These are phyloP conservation scores for Plumapathes pennacea DNA, from an alignment of 92 coral and sea anemone genomes.

Conservation along the genomic window DNA sequence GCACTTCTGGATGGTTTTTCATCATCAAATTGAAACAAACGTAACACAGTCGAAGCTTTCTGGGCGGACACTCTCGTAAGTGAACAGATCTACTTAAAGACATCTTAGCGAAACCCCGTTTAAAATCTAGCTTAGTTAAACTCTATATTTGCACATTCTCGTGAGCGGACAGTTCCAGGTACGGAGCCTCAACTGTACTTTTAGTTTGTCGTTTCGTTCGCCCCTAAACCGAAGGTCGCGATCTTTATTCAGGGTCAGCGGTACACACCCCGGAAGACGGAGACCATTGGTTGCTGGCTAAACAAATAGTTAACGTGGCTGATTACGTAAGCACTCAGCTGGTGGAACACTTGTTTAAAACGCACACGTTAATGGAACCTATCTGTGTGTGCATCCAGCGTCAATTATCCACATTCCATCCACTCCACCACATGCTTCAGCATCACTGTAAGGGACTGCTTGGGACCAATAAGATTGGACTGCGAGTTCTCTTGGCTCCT, in stretches of 20 bases:
- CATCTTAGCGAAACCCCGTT: too few relatives aligned
- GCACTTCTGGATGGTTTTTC: too few relatives aligned
- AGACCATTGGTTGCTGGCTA: slow-evolving; percentile 69
- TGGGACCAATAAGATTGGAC: slow-evolving; percentile 65
- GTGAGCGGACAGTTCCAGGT: too few relatives aligned
- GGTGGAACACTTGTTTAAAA: slow-evolving; percentile 68
- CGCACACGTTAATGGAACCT: slow-evolving; percentile 69
- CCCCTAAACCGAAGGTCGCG: background rate
- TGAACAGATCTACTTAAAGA: too few relatives aligned
- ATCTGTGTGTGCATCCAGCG: slow-evolving; percentile 66
- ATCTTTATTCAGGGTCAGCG: slow-evolving; percentile 39
- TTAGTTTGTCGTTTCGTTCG: too few relatives aligned
- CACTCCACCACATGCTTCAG: slow-evolving; percentile 56
- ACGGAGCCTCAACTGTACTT: too few relatives aligned
- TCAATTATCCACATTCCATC: slow-evolving; percentile 52
- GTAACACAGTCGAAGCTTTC: too few relatives aligned
- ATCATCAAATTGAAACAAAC: too few relatives aligned
- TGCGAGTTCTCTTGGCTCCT: slow-evolving; percentile 29
- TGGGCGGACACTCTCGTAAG: too few relatives aligned
- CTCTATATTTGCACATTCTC: too few relatives aligned
- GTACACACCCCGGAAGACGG: slow-evolving; percentile 73
- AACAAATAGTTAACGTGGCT: slow-evolving; percentile 63
- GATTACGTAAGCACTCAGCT: slow-evolving; percentile 57
- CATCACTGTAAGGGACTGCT: slow-evolving; percentile 61
- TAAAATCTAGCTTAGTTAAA: too few relatives aligned